phyloP scores from a whole-genome alignment of 2,113 vertebrate genomes.

The Pandion haliaetus region DNA sequence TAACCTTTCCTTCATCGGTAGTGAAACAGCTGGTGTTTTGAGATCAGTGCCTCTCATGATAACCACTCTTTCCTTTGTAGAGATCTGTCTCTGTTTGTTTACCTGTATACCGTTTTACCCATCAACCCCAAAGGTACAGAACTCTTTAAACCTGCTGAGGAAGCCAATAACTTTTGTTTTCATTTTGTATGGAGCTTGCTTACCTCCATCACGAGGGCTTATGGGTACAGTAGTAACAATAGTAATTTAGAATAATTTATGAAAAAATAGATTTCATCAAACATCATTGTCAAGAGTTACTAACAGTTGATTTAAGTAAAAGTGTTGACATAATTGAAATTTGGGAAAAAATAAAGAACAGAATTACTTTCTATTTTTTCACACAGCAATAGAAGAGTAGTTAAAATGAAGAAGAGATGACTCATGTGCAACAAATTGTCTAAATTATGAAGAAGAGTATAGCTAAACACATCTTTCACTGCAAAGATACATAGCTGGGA shows the following conservation, averaged over 20 bases:
- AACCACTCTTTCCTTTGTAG: background rate
- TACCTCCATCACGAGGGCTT: background rate
- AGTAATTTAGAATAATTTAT: too few species aligned
- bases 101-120: fast-evolving
- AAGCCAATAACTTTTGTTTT: background rate
- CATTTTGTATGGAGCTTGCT: background rate
- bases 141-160: background rate
- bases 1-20: background rate
- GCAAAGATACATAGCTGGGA: background rate
- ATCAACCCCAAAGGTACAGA: background rate
- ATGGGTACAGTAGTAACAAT: background rate
- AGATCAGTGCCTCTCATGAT: background rate
- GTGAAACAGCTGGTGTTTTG: background rate
- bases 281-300: background rate
- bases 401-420: background rate
- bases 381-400: background rate
- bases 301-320: background rate
- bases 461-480: background rate
- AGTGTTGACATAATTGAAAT: background rate
- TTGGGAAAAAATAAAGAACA: background rate
- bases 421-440: too few species aligned
- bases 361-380: background rate
- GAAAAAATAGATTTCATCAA: background rate
- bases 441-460: background rate
- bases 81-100: background rate